phyloP scores from a whole-genome alignment of 2,888 invertebrate genomes.

The Lasioglossum oenotherae region DNA sequence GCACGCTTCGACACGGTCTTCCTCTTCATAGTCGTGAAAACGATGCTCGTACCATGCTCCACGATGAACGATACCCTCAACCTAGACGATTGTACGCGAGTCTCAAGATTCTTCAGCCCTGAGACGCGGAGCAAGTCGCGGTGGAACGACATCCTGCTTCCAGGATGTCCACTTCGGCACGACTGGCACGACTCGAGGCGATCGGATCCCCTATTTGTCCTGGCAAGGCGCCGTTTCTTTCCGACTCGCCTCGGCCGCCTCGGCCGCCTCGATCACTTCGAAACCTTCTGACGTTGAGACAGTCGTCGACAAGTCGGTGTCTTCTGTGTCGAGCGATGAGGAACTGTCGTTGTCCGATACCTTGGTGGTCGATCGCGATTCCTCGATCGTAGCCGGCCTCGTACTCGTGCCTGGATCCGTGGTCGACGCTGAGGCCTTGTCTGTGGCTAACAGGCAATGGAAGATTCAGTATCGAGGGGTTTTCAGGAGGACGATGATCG shows the following conservation, averaged over 20 bases:
- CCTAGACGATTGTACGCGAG: slow-evolving; percentile 27
- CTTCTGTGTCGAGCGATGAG: slow-evolving; percentile 23
- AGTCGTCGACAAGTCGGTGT: slow-evolving; percentile 62
- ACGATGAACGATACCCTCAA: neutral
- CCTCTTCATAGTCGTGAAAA: neutral
- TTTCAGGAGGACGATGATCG: neutral
- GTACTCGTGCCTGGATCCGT: neutral
- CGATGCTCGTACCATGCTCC: neutral
- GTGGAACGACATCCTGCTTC: slow-evolving; percentile 42
- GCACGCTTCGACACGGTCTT: slow-evolving; percentile 6
- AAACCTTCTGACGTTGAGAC: slow-evolving; percentile 77
- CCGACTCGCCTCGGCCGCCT: slow-evolving; percentile 61
- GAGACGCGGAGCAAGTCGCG: slow-evolving; percentile 30
- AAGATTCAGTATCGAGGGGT: slow-evolving; percentile 2
- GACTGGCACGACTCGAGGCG: slow-evolving; percentile 44
- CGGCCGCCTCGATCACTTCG: slow-evolving; percentile 77
- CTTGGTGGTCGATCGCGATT: slow-evolving; percentile 9
- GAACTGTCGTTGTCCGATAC: slow-evolving; percentile 23
- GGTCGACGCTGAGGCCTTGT: slow-evolving; percentile 23
- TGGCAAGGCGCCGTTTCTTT: slow-evolving; percentile 56
- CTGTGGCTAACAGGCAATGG: slow-evolving; percentile 49
- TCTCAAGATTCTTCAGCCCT: slow-evolving; percentile 14
- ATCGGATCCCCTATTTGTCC: slow-evolving; percentile 46
- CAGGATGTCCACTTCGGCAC: slow-evolving; percentile 31
- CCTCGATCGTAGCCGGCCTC: neutral